Conservation (phyloP, 2,113 vertebrate species). For the Strigops habroptila region DNA sequence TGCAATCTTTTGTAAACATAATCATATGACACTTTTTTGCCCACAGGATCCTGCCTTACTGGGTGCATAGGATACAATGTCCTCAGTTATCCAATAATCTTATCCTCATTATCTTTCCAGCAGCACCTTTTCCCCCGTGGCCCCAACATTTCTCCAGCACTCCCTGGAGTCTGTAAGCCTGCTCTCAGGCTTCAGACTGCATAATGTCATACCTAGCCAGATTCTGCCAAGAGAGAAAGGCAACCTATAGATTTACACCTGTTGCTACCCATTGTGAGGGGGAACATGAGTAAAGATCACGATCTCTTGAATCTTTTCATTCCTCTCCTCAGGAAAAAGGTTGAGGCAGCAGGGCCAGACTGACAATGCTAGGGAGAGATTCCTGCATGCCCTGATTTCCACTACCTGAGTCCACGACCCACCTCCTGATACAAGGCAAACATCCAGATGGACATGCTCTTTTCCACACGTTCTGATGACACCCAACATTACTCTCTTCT, state of each 20-base stretch:
- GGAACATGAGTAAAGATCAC: background rate
- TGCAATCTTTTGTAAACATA: background rate
- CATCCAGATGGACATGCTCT: background rate
- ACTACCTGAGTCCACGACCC: accelerated
- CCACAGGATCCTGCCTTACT: background rate
- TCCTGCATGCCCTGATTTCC: background rate
- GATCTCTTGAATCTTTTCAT: background rate
- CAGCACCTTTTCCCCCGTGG: background rate
- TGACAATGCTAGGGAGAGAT: background rate
- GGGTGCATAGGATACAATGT: background rate
- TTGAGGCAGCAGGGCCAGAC: background rate
- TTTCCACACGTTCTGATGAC: background rate
- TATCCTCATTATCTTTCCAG: background rate
- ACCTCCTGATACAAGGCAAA: background rate
- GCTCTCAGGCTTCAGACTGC: background rate
- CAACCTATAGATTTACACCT: background rate
- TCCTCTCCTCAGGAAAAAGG: background rate
- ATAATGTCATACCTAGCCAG: background rate
- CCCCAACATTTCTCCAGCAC: background rate
- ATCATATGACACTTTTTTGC: background rate
- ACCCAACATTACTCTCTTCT: background rate
- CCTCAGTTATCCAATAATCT: background rate
- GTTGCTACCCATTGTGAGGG: background rate
- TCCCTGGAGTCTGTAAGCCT: background rate
- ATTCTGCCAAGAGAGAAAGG: background rate